phyloP scores from a whole-genome alignment of 2,113 vertebrate species.

The Hassar affinis region DNA sequence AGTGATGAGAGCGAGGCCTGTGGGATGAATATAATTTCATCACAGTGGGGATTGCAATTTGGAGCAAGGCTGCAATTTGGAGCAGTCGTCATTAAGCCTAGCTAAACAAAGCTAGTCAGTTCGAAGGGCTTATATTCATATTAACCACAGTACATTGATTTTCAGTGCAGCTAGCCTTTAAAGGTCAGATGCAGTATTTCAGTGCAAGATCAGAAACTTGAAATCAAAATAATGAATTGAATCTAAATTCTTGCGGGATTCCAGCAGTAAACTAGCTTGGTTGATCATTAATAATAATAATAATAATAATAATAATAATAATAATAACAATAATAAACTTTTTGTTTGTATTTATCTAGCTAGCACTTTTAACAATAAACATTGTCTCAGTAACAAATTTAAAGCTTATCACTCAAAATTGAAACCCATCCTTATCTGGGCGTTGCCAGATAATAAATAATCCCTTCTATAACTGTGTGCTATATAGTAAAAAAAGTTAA shows the following conservation, averaged over 20 bases:
- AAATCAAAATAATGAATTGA: not conserved
- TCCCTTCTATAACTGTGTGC: too few relatives aligned
- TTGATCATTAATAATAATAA: too few relatives aligned
- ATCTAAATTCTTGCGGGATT: not conserved
- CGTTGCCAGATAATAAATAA: too few relatives aligned
- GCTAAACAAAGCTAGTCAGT: conserved; percentile 1
- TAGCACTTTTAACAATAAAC: too few relatives aligned
- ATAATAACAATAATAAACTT: too few relatives aligned
- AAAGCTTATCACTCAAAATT: too few relatives aligned
- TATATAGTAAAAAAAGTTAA: too few relatives aligned
- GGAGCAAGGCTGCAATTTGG: conserved; percentile 2
- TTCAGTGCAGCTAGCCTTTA: not conserved
- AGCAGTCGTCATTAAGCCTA: conserved; percentile 12
- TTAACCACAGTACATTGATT: not conserved
- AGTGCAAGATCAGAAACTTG: not conserved
- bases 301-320: too few relatives aligned
- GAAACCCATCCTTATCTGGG: too few relatives aligned
- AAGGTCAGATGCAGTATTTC: conserved; percentile 6
- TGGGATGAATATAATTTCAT: conserved; percentile 32
- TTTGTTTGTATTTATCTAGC: too few relatives aligned
- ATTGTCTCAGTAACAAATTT: too few relatives aligned
- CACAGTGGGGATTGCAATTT: conserved; percentile 19
- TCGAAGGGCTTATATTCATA: not conserved
- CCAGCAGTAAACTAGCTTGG: not conserved
- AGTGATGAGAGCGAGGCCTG: conserved; percentile 2